Percentiles rank a stretch among this genome's conserved stretches.
Conservation (phyloP, 2,888 invertebrate genomes). For the Hololepta plana region DNA sequence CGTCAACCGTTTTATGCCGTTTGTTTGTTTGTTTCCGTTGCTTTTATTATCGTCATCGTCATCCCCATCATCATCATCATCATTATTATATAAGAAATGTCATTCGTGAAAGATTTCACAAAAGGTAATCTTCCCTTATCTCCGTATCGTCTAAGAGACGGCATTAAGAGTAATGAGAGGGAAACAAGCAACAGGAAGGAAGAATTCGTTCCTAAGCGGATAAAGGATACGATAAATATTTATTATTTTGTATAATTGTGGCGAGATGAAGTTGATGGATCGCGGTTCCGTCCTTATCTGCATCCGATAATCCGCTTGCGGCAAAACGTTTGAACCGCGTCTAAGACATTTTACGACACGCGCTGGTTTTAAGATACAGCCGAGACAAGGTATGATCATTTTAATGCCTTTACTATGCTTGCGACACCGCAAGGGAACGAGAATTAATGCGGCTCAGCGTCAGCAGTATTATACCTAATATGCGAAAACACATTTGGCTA, state of each 20-base stretch:
- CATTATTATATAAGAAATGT: too few relatives aligned
- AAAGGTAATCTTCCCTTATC: too few relatives aligned
- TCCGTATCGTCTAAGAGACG: constrained; percentile 11
- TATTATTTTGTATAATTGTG: constrained; percentile 24
- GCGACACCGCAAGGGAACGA: constrained; percentile 24
- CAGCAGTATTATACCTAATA: constrained; percentile 12
- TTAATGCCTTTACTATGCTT: constrained; percentile 29
- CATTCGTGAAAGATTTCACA: too few relatives aligned
- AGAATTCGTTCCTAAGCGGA: constrained; percentile 23
- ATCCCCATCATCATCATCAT: too few relatives aligned
- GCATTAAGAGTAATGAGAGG: constrained; percentile 18
- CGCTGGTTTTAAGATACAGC: constrained; percentile 25
- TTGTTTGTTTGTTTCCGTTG: too few relatives aligned
- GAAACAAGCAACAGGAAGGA: constrained; percentile 23
- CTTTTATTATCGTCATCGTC: too few relatives aligned
- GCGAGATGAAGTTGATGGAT: constrained; percentile 16
- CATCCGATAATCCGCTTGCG: constrained; percentile 29
- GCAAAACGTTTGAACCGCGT: constrained; percentile 23
- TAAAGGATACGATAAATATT: constrained; percentile 24
- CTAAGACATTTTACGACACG: constrained; percentile 24
- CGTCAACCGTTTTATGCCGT: too few relatives aligned
- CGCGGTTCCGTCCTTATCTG: constrained; percentile 14
- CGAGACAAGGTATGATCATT: constrained; percentile 28
- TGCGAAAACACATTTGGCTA: constrained; percentile 22
- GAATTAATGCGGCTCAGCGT: constrained; percentile 18